Conservation (phyloP, 2,888 invertebrate genomes). For the Oxycera nigricornis region DNA sequence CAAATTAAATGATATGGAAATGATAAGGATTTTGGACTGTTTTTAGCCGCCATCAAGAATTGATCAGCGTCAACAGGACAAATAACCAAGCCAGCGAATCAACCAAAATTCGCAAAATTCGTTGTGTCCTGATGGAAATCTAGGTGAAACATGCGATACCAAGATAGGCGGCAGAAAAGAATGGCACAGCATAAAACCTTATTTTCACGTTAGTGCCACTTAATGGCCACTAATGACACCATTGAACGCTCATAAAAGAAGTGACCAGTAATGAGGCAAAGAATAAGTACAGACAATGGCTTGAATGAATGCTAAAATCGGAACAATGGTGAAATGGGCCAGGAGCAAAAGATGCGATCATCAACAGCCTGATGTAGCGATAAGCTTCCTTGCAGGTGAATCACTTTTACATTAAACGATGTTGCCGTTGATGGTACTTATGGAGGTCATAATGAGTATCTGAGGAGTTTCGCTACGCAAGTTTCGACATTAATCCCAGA, state of each 20-base stretch:
- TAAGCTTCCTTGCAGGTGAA: background rate
- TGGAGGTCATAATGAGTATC: background rate
- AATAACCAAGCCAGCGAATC: background rate
- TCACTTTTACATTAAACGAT: background rate
- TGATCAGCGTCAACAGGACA: background rate
- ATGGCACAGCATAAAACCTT: conserved; percentile 17
- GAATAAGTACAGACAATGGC: background rate
- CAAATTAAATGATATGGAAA: conserved; percentile 29
- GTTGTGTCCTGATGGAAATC: background rate
- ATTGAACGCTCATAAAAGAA: conserved; percentile 21
- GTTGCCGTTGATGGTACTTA: background rate
- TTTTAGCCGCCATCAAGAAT: background rate
- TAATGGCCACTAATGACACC: conserved; percentile 20
- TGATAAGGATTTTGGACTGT: background rate
- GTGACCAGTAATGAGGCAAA: conserved; percentile 22
- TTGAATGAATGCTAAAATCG: background rate
- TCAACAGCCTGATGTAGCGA: background rate
- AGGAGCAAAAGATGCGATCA: background rate
- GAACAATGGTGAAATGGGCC: background rate
- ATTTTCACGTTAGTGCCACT: conserved; percentile 16
- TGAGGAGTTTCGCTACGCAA: background rate
- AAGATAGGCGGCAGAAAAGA: background rate
- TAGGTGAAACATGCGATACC: background rate
- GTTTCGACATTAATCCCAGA: background rate
- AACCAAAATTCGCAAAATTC: background rate